Percentiles rank a stretch among this genome's conserved stretches.
These are phyloP conservation scores for Gonioctena quinquepunctata DNA, from an alignment of 1,140 invertebrate genomes.

Conservation along the genomic window DNA sequence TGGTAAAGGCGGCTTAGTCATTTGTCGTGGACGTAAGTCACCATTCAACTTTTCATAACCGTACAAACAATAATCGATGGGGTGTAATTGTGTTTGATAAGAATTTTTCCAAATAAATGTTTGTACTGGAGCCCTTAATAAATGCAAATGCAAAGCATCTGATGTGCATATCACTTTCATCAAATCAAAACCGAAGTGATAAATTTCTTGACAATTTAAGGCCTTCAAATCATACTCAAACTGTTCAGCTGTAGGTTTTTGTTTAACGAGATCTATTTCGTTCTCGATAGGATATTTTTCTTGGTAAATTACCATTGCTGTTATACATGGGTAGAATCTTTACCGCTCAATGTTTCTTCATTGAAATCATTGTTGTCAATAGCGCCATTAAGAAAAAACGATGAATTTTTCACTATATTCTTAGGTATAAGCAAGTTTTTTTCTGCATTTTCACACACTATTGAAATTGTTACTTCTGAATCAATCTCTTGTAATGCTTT, in stretches of 20 bases:
- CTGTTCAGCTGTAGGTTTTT: constrained; percentile 15
- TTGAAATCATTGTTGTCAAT: constrained; percentile 28
- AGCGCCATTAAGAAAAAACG: constrained; percentile 28
- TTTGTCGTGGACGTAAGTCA: too few species aligned
- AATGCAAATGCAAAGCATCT: too few species aligned
- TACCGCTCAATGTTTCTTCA: constrained; percentile 28
- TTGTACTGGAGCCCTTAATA: too few species aligned
- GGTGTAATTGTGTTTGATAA: too few species aligned
- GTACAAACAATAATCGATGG: too few species aligned
- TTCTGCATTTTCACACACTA: constrained; percentile 4
- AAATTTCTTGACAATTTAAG: not conserved
- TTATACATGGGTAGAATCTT: constrained; percentile 26
- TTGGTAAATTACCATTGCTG: constrained; percentile 27
- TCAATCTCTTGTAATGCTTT: constrained; percentile 22
- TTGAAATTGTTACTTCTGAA: constrained; percentile 10
- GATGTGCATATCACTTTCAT: too few species aligned
- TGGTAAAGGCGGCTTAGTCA: too few species aligned
- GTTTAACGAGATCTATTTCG: constrained; percentile 13
- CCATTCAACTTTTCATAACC: too few species aligned
- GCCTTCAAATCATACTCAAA: not conserved
- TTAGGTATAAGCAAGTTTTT: not conserved
- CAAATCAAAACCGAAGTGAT: too few species aligned
- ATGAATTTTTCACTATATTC: constrained; percentile 16
- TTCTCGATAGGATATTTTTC: not conserved
- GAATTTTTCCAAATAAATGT: too few species aligned